Conservation (phyloP, 2,797 vertebrate genomes). For the Falco peregrinus region DNA sequence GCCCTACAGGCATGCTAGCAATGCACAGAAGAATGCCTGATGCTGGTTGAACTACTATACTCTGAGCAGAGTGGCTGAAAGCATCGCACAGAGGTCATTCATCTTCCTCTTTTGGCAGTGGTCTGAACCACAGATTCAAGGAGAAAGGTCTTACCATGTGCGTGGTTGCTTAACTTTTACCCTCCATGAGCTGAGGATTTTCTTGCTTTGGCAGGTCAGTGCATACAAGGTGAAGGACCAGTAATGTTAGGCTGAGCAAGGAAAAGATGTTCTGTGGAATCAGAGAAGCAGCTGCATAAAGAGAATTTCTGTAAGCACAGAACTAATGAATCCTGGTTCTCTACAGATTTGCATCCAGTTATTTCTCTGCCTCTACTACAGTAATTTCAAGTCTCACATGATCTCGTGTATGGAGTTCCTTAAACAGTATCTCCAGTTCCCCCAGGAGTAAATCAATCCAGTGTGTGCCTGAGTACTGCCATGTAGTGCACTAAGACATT, state of each 20-base stretch:
- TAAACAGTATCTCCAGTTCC: background rate
- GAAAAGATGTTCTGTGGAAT: background rate
- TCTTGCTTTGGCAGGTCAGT: background rate
- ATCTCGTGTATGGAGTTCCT: background rate
- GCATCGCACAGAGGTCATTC: background rate
- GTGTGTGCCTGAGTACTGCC: background rate
- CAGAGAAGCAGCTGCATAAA: background rate
- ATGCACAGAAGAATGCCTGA: background rate
- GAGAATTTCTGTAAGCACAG: background rate
- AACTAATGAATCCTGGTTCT: background rate
- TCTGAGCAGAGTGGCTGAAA: background rate
- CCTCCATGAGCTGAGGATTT: background rate
- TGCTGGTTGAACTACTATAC: background rate
- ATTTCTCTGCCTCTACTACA: background rate
- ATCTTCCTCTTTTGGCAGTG: background rate
- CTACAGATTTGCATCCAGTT: background rate
- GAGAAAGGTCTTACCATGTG: background rate
- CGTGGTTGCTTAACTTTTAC: background rate
- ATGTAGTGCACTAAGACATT: background rate
- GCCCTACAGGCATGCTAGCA: background rate
- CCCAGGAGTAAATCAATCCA: background rate
- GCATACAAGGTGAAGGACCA: background rate
- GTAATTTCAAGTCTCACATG: background rate
- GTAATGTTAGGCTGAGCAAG: background rate
- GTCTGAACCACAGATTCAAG: background rate